Evolutionary conservation across 2,797 vertebrate genomes (phyloP), one percentile per base, ranked within the genome.

Genomic region (Harpagifer antarcticus): DNA sequence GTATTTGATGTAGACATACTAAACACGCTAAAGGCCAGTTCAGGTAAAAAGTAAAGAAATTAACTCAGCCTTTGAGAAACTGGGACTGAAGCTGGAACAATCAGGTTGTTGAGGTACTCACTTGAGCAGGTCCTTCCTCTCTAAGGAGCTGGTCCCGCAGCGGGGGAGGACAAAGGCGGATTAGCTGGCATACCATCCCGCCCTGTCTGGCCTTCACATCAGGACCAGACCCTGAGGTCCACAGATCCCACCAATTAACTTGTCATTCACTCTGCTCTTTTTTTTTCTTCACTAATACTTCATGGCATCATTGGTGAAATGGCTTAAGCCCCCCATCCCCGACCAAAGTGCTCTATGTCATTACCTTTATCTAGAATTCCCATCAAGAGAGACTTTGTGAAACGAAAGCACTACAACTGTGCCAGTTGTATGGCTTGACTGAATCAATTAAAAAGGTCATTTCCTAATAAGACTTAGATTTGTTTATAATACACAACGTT

Each of bases 211-310:
- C 87, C 83, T 89, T 85, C 85, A 90, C 91, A 93, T 93, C 92
- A 91, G 84, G 88, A 92, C 91, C 82, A 82, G 84, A 79, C 88
- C 89, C 85, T 81, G 58, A 87, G 90, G 89, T 90, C 86, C 83
- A 87, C 81, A 88, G 86, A 93, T 94, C 91, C 89, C 69, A 10
- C 89, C 93, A 94, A 95, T 95, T 95, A 95, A 91, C 91, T 90
- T 93, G 94, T 96, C 95, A 94, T 90, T 95, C 94, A 94, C 68
- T 88, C 85, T 74, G 80, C 69, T 85, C 76, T 85, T 87, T 92
- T 86, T 79, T 71, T 45, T 60, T 10, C 68, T 40, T 79, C 69
- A 33, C 82, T 37, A 84, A 92, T 90, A 92, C 90, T 93, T 87
- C 76, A 89, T 88, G 90, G 86, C 91, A 93, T 91, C 90, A 81